A percentile compares a stretch with the other conserved stretches of the same genome.
Evolutionary conservation across 2,113 vertebrate species (phyloP).

Genomic region (Menidia beryllina): DNA sequence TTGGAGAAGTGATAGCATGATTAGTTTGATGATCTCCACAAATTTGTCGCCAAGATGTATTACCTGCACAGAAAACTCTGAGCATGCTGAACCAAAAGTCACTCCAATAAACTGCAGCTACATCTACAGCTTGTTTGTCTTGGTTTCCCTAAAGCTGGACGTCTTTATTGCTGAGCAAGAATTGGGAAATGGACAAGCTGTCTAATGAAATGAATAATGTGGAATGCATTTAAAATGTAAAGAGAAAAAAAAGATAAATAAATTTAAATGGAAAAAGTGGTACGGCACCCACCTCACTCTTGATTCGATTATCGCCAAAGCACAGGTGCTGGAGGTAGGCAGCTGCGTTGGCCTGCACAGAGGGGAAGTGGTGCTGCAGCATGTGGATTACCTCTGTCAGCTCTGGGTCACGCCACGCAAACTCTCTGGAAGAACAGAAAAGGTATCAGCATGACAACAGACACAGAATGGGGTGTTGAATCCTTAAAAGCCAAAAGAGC

Average conservation of each 20-base stretch:
- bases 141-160: no score
- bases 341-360: constrained; percentile 95
- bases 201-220: no score
- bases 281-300: constrained; percentile 85
- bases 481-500: background rate
- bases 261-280: background rate
- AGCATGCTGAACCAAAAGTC: no score
- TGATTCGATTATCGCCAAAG: constrained; percentile 93
- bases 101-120: background rate
- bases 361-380: constrained; percentile 97
- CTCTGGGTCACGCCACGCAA: constrained; percentile 96
- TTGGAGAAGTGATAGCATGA: background rate
- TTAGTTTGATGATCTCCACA: no score
- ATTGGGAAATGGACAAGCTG: no score
- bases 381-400: constrained; percentile 96
- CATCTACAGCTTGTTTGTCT: background rate
- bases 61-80: background rate
- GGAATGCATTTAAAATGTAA: background rate
- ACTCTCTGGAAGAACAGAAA: constrained; percentile 85
- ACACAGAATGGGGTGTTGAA: background rate
- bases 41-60: background rate
- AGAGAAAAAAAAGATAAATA: no score
- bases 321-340: constrained; percentile 98
- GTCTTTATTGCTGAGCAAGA: no score
- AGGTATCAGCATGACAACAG: constrained; percentile 31